Evolutionary conservation across 37 sponge, comb jelly and placozoan genomes (phyloP).

Genomic region (Ianthella basta): DNA sequence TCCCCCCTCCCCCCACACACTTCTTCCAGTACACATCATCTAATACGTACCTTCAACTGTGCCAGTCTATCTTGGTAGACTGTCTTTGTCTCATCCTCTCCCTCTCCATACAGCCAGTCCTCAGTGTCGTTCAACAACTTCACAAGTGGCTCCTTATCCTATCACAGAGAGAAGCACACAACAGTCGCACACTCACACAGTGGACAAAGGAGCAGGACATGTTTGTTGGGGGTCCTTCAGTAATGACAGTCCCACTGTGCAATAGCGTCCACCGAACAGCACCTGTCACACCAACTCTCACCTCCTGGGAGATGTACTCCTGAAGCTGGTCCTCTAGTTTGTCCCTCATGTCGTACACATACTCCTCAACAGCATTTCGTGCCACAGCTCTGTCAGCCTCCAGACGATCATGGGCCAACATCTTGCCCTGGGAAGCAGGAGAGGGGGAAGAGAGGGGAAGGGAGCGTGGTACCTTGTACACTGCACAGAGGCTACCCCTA

Average conservation of each 20-base stretch:
- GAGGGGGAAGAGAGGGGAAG: not conserved
- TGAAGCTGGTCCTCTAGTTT: constrained; percentile 56
- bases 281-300: constrained; percentile 3
- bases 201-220: not conserved
- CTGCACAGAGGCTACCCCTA: not conserved
- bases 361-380: constrained; percentile 96
- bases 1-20: too few species aligned
- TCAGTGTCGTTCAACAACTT: constrained; percentile 73
- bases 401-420: constrained; percentile 69
- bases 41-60: constrained; percentile 56
- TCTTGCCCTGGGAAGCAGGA: constrained; percentile 52
- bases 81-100: constrained; percentile 92
- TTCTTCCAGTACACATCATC: too few species aligned
- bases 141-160: constrained; percentile 55
- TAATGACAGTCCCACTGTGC: too few species aligned
- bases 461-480: not conserved
- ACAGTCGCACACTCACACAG: constrained; percentile 29
- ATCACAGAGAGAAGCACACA: not conserved
- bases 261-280: too few species aligned
- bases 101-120: constrained; percentile 98
- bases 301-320: constrained; percentile 80
- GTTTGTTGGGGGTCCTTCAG: too few species aligned
- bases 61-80: constrained; percentile 79
- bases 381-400: constrained; percentile 85
- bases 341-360: constrained; percentile 94